Evolutionary conservation across 2,797 vertebrate species (phyloP).

Genomic region (Podargus strigoides): DNA sequence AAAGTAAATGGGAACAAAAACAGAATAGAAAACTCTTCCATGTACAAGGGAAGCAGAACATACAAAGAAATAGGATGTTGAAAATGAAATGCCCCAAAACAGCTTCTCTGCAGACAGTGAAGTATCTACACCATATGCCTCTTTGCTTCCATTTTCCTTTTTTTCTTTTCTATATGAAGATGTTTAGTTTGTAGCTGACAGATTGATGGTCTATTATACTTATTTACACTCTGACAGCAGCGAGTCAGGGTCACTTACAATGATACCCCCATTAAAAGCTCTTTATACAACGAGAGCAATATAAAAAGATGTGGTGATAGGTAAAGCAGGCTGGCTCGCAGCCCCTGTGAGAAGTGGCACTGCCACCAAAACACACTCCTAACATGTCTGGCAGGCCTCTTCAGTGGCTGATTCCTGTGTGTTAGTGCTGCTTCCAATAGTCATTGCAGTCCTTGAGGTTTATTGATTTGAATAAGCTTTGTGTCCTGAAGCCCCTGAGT

Average conservation of each 20-base stretch:
- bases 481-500: not conserved
- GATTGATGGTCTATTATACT: not conserved
- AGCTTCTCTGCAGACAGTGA: not conserved
- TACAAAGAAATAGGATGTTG: not conserved
- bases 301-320: not conserved
- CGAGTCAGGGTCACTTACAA: not conserved
- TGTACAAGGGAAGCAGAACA: not conserved
- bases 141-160: not conserved
- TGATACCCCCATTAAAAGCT: not conserved
- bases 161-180: not conserved
- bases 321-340: not conserved
- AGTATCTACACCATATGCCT: not conserved
- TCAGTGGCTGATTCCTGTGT: not conserved
- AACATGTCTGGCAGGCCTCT: not conserved
- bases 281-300: not conserved
- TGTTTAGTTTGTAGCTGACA: not conserved
- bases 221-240: not conserved
- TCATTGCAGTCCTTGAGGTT: not conserved
- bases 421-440: not conserved
- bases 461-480: not conserved
- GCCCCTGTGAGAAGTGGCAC: not conserved
- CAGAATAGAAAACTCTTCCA: not conserved
- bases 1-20: not conserved
- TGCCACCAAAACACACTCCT: not conserved
- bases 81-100: not conserved